Conservation (phyloP, 2,888 invertebrate species). For the Cryptus viduatorius region DNA sequence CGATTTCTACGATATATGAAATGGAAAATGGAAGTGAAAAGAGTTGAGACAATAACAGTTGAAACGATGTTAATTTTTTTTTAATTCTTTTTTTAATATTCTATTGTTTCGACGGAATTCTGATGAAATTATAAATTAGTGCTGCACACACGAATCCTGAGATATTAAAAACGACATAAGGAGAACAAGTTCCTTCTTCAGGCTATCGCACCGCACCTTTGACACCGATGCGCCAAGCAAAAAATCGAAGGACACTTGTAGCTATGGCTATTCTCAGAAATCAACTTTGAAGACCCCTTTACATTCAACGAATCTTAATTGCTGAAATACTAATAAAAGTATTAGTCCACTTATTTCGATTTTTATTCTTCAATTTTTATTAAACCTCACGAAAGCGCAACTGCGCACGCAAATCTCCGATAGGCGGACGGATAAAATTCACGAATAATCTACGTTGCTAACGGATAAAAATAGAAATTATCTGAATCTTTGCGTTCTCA, state of each 20-base stretch:
- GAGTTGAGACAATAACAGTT: background rate
- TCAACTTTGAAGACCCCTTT: background rate
- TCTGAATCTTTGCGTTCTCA: constrained; percentile 3
- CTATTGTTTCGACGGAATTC: constrained; percentile 3
- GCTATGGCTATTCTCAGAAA: background rate
- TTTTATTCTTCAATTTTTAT: constrained; percentile 18
- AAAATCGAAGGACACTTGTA: constrained; percentile 16
- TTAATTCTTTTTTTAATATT: background rate
- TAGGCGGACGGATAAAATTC: background rate
- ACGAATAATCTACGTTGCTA: constrained; percentile 4
- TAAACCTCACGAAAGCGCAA: background rate
- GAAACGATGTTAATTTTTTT: background rate
- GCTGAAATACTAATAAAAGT: constrained; percentile 27
- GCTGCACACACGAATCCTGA: constrained; percentile 1
- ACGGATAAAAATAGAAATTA: constrained; percentile 34
- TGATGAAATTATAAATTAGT: background rate
- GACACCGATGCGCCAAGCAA: constrained; percentile 20
- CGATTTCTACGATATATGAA: background rate
- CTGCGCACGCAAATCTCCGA: constrained; percentile 23
- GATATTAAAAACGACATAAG: constrained; percentile 31
- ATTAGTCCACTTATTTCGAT: constrained; percentile 10
- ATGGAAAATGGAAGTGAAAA: background rate
- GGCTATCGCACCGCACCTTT: constrained; percentile 36
- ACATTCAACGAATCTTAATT: constrained; percentile 6
- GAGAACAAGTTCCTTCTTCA: constrained; percentile 31